Conservation (phyloP, 2,888 invertebrate genomes). For the Melipona bicolor region DNA sequence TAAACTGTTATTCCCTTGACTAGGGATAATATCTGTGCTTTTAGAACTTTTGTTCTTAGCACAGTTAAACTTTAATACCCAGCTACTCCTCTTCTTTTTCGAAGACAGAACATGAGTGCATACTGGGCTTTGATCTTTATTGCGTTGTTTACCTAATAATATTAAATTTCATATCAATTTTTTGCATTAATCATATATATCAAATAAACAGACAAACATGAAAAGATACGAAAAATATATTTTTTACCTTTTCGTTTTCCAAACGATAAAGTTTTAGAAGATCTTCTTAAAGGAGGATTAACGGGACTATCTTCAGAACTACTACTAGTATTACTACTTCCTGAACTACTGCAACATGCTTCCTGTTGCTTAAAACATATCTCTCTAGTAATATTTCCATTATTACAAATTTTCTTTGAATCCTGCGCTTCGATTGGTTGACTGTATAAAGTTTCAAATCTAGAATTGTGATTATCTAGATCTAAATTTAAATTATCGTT, state of each 20-base stretch:
- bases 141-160: constrained; percentile 78
- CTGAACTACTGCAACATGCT: constrained; percentile 77
- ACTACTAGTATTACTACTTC: constrained; percentile 80
- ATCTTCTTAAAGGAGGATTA: constrained; percentile 80
- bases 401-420: constrained; percentile 76
- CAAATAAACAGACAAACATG: neutral
- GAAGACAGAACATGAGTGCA: constrained; percentile 82
- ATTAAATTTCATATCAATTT: constrained; percentile 9
- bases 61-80: constrained; percentile 83
- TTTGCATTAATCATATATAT: neutral
- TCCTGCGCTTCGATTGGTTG: constrained; percentile 81
- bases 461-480: constrained; percentile 82
- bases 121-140: constrained; percentile 79
- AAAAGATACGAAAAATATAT: neutral
- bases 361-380: constrained; percentile 74
- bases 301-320: constrained; percentile 82
- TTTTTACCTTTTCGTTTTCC: constrained; percentile 80
- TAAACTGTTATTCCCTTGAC: constrained; percentile 82
- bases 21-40: constrained; percentile 82
- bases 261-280: constrained; percentile 82
- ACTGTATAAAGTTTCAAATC: constrained; percentile 83
- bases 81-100: constrained; percentile 82
- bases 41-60: constrained; percentile 82
- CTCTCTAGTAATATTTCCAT: constrained; percentile 78
- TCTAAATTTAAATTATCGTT: constrained; percentile 78